phyloP scores from a whole-genome alignment of 2,113 vertebrate genomes.

The Phyllopteryx taeniolatus region DNA sequence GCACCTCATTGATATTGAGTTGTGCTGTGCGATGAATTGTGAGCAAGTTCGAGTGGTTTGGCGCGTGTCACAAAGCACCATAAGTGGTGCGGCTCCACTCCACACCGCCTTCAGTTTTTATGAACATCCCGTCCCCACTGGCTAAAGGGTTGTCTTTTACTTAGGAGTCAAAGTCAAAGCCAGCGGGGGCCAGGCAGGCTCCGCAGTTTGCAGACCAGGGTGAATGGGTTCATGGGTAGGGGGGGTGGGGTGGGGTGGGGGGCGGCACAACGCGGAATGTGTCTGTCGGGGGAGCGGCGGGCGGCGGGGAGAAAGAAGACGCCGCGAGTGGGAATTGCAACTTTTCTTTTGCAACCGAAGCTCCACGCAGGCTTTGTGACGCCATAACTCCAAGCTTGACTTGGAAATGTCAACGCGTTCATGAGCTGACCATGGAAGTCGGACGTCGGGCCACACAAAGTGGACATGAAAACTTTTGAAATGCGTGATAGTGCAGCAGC shows the following conservation, averaged over 20 bases:
- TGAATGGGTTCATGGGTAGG: constrained; percentile 64
- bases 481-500: no score
- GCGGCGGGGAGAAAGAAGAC: constrained; percentile 51
- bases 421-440: constrained; percentile 9
- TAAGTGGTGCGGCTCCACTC: no score
- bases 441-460: constrained; percentile 8
- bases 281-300: constrained; percentile 50
- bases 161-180: constrained; percentile 56
- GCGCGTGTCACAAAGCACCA: no score
- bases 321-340: constrained; percentile 34
- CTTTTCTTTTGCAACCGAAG: not conserved
- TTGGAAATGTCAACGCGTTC: constrained; percentile 22
- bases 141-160: constrained; percentile 49
- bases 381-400: constrained; percentile 5
- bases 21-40: not conserved
- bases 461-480: no score
- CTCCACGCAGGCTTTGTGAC: not conserved
- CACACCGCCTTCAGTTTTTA: no score
- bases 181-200: constrained; percentile 38
- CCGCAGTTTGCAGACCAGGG: constrained; percentile 55
- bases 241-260: constrained; percentile 63
- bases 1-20: not conserved
- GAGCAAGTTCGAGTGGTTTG: no score
- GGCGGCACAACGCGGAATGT: constrained; percentile 61
- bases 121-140: constrained; percentile 1